A percentile compares a stretch with the other conserved stretches of the same genome.
phyloP scores from a whole-genome alignment of 1,140 invertebrate species.

The Caenorhabditis remanei region DNA sequence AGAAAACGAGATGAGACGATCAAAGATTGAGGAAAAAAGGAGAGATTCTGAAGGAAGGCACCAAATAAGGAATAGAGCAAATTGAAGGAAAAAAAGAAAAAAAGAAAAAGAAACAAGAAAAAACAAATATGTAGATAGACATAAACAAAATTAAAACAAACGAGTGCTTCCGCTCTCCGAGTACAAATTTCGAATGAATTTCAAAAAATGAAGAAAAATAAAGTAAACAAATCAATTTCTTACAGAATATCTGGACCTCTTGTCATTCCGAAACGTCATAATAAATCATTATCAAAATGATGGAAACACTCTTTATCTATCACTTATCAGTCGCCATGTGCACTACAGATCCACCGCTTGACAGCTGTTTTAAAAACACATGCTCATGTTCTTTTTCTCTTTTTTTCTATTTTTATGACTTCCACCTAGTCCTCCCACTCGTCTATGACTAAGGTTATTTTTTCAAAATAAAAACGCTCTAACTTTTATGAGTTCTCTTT shows the following conservation, averaged over 20 bases:
- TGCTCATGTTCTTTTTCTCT: not conserved
- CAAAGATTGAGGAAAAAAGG: constrained; percentile 10
- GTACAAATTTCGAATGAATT: too few species aligned
- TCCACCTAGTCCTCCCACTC: constrained; percentile 1
- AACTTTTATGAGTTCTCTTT: not conserved
- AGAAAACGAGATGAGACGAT: constrained; percentile 22
- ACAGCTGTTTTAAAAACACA: constrained; percentile 46
- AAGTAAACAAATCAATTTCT: too few species aligned
- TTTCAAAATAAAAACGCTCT: not conserved
- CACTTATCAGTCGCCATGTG: not conserved
- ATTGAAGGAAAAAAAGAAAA: not conserved
- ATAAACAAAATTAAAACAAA: too few species aligned
- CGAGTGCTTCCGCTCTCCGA: too few species aligned
- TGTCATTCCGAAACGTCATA: not conserved
- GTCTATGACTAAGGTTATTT: constrained; percentile 18
- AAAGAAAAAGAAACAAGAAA: not conserved
- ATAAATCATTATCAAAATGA: constrained; percentile 13
- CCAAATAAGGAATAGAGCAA: not conserved
- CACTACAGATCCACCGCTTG: not conserved
- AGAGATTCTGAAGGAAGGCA: not conserved
- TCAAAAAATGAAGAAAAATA: too few species aligned
- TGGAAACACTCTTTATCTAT: not conserved
- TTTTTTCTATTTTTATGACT: constrained; percentile 29
- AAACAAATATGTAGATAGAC: too few species aligned
- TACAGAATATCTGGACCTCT: too few species aligned